These are phyloP conservation scores for Ophraella communa DNA, from an alignment of 2,888 invertebrate genomes.

Conservation along the genomic window DNA sequence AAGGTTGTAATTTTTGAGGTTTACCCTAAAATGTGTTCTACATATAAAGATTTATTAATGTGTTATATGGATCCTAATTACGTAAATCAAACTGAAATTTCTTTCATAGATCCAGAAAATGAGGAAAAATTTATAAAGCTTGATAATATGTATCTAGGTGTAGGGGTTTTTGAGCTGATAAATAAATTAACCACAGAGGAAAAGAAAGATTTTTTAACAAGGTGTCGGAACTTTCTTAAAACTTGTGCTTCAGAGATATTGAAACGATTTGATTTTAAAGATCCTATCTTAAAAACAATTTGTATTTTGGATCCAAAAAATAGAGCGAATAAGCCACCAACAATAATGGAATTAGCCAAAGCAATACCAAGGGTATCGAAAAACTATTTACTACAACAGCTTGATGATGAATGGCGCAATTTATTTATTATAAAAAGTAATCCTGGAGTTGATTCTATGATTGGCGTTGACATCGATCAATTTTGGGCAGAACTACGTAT, in stretches of 20 bases:
- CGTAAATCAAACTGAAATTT: neutral
- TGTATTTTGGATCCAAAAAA: too few species aligned
- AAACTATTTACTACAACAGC: too few species aligned
- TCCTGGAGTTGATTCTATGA: neutral
- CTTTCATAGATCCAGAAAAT: neutral
- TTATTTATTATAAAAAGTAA: neutral
- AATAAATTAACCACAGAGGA: neutral
- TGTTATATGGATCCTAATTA: neutral
- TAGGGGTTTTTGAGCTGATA: neutral
- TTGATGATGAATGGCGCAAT: too few species aligned
- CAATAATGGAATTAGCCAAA: neutral
- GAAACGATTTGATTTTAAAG: neutral
- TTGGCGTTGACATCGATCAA: too few species aligned
- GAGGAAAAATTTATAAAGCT: neutral
- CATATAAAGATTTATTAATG: neutral
- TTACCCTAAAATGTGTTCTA: neutral
- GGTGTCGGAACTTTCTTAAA: too few species aligned
- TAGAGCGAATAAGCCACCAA: neutral
- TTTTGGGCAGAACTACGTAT: neutral
- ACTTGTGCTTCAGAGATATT: too few species aligned
- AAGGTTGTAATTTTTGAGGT: neutral
- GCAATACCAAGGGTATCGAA: too few species aligned
- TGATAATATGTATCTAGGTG: neutral
- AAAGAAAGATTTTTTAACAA: neutral
- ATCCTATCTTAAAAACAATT: too few species aligned